These are phyloP conservation scores for Monochamus alternatus DNA, from an alignment of 2,888 invertebrate genomes.

Conservation along the genomic window DNA sequence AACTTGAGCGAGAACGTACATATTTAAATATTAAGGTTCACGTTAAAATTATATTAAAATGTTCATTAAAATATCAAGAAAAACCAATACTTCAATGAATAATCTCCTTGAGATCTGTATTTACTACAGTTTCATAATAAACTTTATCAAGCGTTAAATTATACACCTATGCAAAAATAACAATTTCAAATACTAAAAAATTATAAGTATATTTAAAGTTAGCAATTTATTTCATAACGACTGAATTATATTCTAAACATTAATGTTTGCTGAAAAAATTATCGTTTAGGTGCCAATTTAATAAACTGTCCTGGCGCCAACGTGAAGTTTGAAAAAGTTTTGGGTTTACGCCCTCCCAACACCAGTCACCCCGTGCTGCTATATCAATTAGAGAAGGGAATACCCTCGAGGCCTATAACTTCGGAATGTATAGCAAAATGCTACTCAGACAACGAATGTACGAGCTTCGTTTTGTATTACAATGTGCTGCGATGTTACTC, in stretches of 20 bases:
- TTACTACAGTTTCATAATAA: background rate
- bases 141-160: slow-evolving; percentile 5
- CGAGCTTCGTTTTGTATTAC: slow-evolving; percentile 67
- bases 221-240: no score
- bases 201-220: no score
- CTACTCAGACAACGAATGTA: slow-evolving; percentile 61
- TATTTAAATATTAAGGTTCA: no score
- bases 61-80: no score
- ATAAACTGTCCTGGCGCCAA: slow-evolving; percentile 62
- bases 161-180: background rate
- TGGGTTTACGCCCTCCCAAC: slow-evolving; percentile 65
- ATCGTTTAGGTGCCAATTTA: slow-evolving; percentile 55
- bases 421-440: slow-evolving; percentile 67
- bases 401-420: slow-evolving; percentile 61
- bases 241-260: no score
- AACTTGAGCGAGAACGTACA: no score
- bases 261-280: no score
- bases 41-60: no score
- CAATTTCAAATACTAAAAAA: background rate
- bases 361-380: slow-evolving; percentile 57
- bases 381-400: slow-evolving; percentile 54
- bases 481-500: slow-evolving; percentile 66
- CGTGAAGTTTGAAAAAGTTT: slow-evolving; percentile 67
- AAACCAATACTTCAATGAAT: no score
- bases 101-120: no score